Evolutionary conservation across 2,113 vertebrate genomes (phyloP), one percentile per base, ranked within the genome.

Genomic region (Sorex araneus): DNA sequence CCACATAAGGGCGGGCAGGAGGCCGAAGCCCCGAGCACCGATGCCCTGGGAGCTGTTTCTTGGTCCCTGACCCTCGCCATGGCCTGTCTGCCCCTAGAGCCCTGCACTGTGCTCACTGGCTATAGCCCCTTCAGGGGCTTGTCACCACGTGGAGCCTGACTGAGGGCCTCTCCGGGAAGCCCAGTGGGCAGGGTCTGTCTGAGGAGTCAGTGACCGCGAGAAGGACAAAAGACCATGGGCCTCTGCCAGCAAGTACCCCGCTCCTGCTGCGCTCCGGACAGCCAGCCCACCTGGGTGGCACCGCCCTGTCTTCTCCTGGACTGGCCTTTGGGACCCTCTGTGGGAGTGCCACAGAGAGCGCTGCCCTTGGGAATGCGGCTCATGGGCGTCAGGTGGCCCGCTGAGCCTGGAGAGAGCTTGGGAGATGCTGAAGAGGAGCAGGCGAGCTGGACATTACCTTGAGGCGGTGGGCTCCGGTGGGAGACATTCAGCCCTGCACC

Each of bases 391-490:
- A 43, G 27, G 0, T 0, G 34, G 0, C 18, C 0, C 70, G 12
- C 4, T 2, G 66, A 32, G 18, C 69, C 60, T 45, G 13, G 47
- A 19, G 2, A 1, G 11, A 45, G 70, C 45, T 15, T 7, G 0
- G 4, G 54, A 1, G 40, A 60, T 64, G 32, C 4, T 0, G 67
- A 54, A 15, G 50, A 47, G 45, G 40, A 63, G 54, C 21, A 12
- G 0, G 0, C 4, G 25, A 23, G 0, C 0, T 10, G 8, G 30
- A 60, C 6, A 0, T 1, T 11, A 63, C 80, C 80, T 71, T 75
- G 43, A 2, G 0, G 32, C 0, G 15, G 12, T 25, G 13, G 8
- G 2, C 21, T 8, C 19, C 25, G 23, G 23, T 8, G 28, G 40
- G 19, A 32, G 66, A 34, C 5, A 8, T 66, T 7, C 1, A 2